Conservation (phyloP, 1,140 invertebrate genomes). For the Eumaeus atala region DNA sequence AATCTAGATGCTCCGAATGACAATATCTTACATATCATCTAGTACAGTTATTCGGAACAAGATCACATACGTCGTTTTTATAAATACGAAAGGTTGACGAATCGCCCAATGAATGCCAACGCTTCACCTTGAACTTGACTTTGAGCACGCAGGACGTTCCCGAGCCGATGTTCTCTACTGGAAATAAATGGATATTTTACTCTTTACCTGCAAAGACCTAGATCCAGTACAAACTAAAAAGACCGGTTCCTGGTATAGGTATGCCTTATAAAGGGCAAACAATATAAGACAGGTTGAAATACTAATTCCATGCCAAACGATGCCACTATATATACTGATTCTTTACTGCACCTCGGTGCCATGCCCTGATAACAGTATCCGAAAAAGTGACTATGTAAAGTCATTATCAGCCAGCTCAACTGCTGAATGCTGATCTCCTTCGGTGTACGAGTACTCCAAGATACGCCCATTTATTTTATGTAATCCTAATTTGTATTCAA, state of each 20-base stretch:
- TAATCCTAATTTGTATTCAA: too few relatives aligned
- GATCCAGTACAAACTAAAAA: conserved; percentile 26
- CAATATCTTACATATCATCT: not conserved
- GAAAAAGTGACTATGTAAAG: too few relatives aligned
- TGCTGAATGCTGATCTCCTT: too few relatives aligned
- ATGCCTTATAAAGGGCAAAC: not conserved
- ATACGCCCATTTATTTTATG: too few relatives aligned
- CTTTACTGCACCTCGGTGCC: too few relatives aligned
- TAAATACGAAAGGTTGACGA: conserved; percentile 45
- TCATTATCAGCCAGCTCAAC: too few relatives aligned
- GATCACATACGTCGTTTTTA: conserved; percentile 16
- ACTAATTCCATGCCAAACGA: not conserved
- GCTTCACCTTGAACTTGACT: conserved; percentile 65
- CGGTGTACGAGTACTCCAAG: too few relatives aligned
- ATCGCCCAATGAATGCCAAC: conserved; percentile 66
- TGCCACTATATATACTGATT: too few relatives aligned
- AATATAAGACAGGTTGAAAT: not conserved
- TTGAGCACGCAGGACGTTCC: conserved; percentile 48
- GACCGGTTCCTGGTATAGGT: conserved; percentile 32
- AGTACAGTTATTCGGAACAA: conserved; percentile 11
- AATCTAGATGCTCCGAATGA: not conserved
- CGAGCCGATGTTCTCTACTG: conserved; percentile 35
- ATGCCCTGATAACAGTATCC: too few relatives aligned
- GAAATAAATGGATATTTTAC: conserved; percentile 33
- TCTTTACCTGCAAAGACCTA: conserved; percentile 23